Base-by-base conservation (phyloP, 1,140 invertebrate genomes). In the Drosophila albomicans region DNA sequence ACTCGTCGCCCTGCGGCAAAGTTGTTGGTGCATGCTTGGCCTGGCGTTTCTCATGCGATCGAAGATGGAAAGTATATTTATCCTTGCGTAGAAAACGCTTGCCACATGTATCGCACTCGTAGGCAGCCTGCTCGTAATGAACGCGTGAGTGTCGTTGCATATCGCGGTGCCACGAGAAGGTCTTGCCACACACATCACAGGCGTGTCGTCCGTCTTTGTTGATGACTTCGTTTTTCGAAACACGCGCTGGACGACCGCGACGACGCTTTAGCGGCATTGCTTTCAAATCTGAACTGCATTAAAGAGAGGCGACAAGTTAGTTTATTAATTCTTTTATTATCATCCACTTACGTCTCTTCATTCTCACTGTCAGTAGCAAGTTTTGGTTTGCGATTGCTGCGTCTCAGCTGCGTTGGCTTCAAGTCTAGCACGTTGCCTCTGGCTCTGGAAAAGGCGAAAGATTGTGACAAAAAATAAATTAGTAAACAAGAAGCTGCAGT, bases 91-190 rank as follows among this genome's bases (percentile, higher is more conserved):
- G 20, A 32, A 84, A 91, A 11, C 69, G 54, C 54, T 84, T 89
- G 7, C 80, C 89, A 32, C 90, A 91, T 6, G 38, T 58, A 0
- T 81, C 63, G 41, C 90, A 91, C 10, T 72, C 66, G 28, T 30
- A 79, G 0, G 52, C 32, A 1, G 74, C 66, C 15, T 87, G 56
- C 15, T 82, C 80, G 16, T 59, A 81, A 48, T 91, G 90, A 0
- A 67, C 62, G 11, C 75, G 71, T 5, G 78, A 74, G 38, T 91
- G 90, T 0, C 90, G 89, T 38, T 82, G 77, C 76, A 91, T 78
- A 52, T 91, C 90, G 0, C 90, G 81, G 32, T 69, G 59, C 89
- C 86, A 90, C 3, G 85, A 86, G 56, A 91, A 91, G 0, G 75
- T 79, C 41, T 91, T 91, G 1, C 71, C 77, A 15, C 90, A 91